Evolutionary conservation across 2,797 vertebrate genomes (phyloP), one percentile per base, ranked within the genome.

Genomic region (Coendou prehensilis): DNA sequence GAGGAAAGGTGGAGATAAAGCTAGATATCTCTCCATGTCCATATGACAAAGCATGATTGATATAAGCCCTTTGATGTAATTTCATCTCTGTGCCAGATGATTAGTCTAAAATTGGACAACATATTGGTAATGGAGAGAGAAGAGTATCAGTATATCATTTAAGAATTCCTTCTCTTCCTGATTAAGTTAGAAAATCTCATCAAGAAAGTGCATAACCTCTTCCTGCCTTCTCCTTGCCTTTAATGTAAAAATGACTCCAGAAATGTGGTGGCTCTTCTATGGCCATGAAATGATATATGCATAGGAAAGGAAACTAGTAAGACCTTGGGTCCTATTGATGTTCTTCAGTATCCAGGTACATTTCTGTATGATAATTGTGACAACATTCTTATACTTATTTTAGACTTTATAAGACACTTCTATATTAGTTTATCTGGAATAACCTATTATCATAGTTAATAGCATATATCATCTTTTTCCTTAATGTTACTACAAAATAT

Each of bases 101-200:
- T 79, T 54, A 59, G 30, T 81, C 47, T 91, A 81, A 85, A 90
- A 45, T 23, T 57, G 23, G 10, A 6, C 17, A 81, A 81, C 67
- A 37, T 22, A 15, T 41, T 88, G 33, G 7, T 71, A n/a, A 41
- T 56, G 56, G n/a, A 89, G 28, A 85, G 5, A 64, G 33, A 76
- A 33, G 0, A 30, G 14, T 61, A 91, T 82, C 22, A 73, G n/a
- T 6, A 76, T 76, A 61, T 78, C 61, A 82, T 94, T 85, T 76
- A 87, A 71, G 33, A 33, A 73, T 9, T 6, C 23, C 9, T 95
- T 90, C 59, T 30, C 56, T 76, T 81, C 41, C 33, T 79, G 13
- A 85, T 91, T 89, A 94, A 82, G 64, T 82, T 78, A n/a, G 52
- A 67, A 87, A 8, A 0, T 88, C 79, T 85, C 26, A 84, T 37